Conservation (phyloP, 2,113 vertebrate species). For the Cavia aperea region DNA sequence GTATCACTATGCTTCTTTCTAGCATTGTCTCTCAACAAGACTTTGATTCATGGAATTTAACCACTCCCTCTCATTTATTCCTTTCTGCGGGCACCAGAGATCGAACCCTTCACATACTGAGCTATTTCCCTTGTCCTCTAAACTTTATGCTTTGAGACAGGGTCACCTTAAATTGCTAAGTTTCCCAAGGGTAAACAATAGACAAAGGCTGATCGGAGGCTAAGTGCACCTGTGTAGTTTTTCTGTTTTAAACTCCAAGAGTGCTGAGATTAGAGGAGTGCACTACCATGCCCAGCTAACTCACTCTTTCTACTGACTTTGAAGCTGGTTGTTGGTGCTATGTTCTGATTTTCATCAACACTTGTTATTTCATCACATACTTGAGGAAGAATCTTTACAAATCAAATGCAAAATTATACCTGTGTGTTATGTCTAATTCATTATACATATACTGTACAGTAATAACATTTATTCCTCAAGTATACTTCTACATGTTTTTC, state of each 20-base stretch:
- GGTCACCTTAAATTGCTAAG: neutral
- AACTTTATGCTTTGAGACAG: neutral
- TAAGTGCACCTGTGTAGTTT: neutral
- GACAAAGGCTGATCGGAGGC: neutral
- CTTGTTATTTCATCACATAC: neutral
- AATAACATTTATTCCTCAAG: neutral
- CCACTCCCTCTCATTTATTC: neutral
- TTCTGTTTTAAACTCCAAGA: neutral
- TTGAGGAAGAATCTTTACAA: neutral
- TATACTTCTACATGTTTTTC: no score
- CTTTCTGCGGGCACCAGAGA: no score
- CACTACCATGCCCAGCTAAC: neutral
- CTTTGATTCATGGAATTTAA: neutral
- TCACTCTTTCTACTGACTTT: neutral
- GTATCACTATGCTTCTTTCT: neutral
- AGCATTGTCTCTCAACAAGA: neutral
- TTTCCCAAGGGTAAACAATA: neutral
- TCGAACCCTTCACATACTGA: neutral
- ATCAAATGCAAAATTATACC: neutral
- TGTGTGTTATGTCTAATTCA: neutral
- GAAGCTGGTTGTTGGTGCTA: neutral
- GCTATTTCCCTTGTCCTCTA: neutral
- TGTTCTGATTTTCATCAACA: neutral
- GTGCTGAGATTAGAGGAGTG: neutral
- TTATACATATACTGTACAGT: neutral